These are phyloP conservation scores for Calyptomena viridis DNA, from an alignment of 2,113 vertebrate genomes.

Conservation along the genomic window DNA sequence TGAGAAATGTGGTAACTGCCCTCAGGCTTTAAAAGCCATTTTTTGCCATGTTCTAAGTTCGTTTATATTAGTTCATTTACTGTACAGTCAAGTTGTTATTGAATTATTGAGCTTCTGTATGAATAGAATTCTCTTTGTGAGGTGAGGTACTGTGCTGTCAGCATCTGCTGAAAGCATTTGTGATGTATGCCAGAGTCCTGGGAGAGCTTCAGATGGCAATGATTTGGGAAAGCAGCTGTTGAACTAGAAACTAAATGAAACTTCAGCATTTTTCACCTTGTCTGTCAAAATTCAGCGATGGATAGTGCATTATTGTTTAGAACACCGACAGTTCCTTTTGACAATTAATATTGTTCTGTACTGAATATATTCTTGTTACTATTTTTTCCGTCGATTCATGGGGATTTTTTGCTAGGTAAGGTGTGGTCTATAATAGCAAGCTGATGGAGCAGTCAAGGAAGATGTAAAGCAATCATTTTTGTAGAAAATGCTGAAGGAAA, in stretches of 20 bases:
- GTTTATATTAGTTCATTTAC: neutral
- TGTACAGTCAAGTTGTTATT: neutral
- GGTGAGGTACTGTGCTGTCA: neutral
- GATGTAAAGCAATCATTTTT: neutral
- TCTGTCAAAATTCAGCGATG: neutral
- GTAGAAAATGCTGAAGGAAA: neutral
- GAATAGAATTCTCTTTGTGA: neutral
- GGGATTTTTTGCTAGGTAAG: neutral
- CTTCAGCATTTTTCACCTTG: neutral
- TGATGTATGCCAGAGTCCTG: neutral
- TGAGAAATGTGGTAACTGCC: neutral
- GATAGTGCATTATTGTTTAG: neutral
- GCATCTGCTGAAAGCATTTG: neutral
- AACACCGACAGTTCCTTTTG: neutral
- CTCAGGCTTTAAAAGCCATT: fast-evolving
- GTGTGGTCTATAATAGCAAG: neutral
- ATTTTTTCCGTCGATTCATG: neutral
- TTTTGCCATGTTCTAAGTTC: neutral
- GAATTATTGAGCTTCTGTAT: neutral
- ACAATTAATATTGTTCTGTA: neutral
- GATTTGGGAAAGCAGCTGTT: neutral
- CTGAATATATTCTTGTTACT: neutral
- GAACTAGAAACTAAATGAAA: neutral
- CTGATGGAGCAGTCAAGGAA: neutral
- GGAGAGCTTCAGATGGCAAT: neutral